These are phyloP conservation scores for Notolabrus celidotus DNA, from an alignment of 2,797 vertebrate genomes.

Conservation along the genomic window DNA sequence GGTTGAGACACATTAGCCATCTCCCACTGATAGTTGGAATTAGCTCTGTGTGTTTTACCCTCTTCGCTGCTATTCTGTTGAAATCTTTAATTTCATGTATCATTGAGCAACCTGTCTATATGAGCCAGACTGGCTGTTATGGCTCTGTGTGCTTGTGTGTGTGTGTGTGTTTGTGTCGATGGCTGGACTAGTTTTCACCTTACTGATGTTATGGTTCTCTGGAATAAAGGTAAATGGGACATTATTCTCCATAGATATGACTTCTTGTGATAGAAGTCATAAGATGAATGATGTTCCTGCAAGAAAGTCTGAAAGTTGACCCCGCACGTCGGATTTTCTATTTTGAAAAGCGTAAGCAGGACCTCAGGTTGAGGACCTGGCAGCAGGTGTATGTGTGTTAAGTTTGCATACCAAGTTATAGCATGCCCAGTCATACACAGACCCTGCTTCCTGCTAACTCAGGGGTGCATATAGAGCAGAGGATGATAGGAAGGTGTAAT, in stretches of 20 bases:
- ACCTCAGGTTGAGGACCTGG: constrained; percentile 16
- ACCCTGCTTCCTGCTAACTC: constrained; percentile 27
- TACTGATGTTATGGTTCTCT: constrained; percentile 66
- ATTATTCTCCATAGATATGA: constrained; percentile 63
- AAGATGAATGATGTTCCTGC: constrained; percentile 55
- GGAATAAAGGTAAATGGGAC: constrained; percentile 62
- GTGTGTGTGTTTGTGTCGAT: constrained; percentile 18
- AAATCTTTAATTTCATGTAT: constrained; percentile 87
- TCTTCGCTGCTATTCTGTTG: constrained; percentile 69
- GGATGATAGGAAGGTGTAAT: constrained; percentile 72
- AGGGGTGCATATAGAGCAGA: constrained; percentile 39
- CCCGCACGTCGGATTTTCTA: constrained; percentile 16
- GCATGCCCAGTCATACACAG: constrained; percentile 30
- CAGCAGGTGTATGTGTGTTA: constrained; percentile 32
- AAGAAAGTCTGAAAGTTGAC: constrained; percentile 25
- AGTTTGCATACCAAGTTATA: constrained; percentile 56
- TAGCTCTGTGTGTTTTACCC: constrained; percentile 74
- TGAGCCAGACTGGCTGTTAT: constrained; percentile 65
- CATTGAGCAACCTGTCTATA: constrained; percentile 83
- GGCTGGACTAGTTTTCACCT: constrained; percentile 65
- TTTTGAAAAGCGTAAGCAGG: constrained; percentile 41
- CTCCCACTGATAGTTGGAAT: constrained; percentile 65
- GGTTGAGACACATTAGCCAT: constrained; percentile 66
- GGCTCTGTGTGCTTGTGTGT: constrained; percentile 39
- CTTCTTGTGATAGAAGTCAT: constrained; percentile 64